Evolutionary conservation across 2,797 vertebrate species (phyloP).

Genomic region (Anguilla anguilla): DNA sequence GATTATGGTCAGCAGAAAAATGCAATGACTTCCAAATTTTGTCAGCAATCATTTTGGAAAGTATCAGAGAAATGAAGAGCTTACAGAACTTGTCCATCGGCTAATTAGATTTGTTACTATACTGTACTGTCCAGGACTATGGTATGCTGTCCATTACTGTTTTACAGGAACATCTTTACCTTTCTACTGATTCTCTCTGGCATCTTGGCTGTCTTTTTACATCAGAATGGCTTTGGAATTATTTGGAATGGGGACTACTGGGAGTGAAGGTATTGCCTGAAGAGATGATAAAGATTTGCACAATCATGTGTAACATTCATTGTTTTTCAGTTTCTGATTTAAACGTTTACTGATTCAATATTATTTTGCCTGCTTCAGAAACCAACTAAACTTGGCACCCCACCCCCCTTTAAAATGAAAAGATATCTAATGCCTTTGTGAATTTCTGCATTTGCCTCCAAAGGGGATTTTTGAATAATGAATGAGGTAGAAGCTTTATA

Average conservation of each 20-base stretch:
- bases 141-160: not conserved
- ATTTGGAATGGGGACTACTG: not conserved
- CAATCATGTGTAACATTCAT: conserved; percentile 14
- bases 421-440: conserved; percentile 61
- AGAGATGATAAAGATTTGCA: conserved; percentile 12
- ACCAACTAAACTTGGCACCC: not conserved
- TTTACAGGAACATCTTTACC: not conserved
- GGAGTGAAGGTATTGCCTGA: conserved; percentile 2
- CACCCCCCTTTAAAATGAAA: conserved; percentile 36
- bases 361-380: not conserved
- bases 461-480: conserved; percentile 72
- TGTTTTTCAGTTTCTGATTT: conserved; percentile 3
- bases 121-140: not conserved
- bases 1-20: not conserved
- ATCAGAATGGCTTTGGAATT: not conserved
- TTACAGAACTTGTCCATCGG: not conserved
- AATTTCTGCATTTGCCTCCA: conserved; percentile 64
- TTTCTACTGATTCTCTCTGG: not conserved
- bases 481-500: conserved; percentile 56
- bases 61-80: not conserved
- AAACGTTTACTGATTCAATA: conserved; percentile 7
- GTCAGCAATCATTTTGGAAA: not conserved
- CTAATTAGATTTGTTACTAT: not conserved
- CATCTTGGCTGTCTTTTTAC: conserved; percentile 8
- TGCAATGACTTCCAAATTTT: not conserved